Conservation (phyloP, 2,113 vertebrate genomes). For the Epinephelus lanceolatus region DNA sequence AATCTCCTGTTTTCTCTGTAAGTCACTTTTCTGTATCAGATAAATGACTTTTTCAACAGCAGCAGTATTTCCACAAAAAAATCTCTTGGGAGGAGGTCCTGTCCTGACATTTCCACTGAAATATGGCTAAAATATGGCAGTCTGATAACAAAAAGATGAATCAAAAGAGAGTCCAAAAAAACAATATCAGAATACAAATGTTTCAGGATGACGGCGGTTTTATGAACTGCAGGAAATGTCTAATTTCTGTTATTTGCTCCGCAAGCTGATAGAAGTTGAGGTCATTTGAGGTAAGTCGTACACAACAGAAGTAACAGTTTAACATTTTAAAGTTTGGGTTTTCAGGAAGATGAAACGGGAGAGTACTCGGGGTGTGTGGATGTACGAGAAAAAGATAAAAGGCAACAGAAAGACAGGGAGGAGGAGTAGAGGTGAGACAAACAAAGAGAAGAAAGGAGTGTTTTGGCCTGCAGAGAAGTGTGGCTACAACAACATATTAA, state of each 20-base stretch:
- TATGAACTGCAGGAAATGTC: neutral
- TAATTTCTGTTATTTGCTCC: constrained; percentile 7
- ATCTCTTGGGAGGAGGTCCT: neutral
- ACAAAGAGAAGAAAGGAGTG: constrained; percentile 8
- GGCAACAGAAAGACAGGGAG: constrained; percentile 13
- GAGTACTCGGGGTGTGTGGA: neutral
- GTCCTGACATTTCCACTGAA: neutral
- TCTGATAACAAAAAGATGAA: neutral
- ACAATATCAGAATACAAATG: constrained; percentile 1
- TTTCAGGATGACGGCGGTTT: neutral
- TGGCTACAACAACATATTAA: constrained; percentile 5
- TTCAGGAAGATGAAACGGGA: constrained; percentile 1
- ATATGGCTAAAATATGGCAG: neutral
- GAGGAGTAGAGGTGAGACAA: constrained; percentile 18
- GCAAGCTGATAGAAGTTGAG: neutral
- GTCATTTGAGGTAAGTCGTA: constrained; percentile 12
- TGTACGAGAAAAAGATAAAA: constrained; percentile 24
- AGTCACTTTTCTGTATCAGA: neutral
- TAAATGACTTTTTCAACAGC: neutral
- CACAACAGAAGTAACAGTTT: neutral
- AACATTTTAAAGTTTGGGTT: neutral
- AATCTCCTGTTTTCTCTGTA: neutral
- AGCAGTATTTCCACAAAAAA: neutral
- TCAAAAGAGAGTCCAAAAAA: neutral
- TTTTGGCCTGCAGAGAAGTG: neutral